phyloP scores from a whole-genome alignment of 2,113 vertebrate species.

The Marmota flaviventris region DNA sequence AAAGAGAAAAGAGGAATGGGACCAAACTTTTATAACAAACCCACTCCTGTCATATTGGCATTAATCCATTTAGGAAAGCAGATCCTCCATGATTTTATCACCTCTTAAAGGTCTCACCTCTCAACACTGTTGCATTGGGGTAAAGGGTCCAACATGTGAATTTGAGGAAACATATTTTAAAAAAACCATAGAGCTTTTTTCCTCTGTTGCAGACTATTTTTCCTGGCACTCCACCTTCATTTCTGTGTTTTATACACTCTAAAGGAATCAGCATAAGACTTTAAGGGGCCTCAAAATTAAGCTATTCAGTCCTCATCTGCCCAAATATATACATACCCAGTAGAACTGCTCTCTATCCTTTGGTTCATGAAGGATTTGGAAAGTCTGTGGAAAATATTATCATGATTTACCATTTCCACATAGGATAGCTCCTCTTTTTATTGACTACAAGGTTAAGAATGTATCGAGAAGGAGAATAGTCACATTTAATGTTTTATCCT shows the following conservation, averaged over 20 bases:
- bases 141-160: neutral
- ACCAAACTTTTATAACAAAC: neutral
- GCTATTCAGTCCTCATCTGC: neutral
- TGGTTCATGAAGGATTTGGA: neutral
- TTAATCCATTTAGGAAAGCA: neutral
- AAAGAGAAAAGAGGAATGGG: neutral
- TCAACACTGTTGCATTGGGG: too few species aligned
- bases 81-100: neutral
- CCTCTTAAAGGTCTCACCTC: neutral
- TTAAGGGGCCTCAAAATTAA: neutral
- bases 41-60: fast-evolving
- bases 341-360: neutral
- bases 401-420: neutral
- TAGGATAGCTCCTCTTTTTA: neutral
- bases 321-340: neutral
- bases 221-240: neutral
- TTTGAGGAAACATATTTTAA: neutral
- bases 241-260: neutral
- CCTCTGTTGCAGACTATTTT: neutral
- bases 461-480: neutral
- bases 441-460: neutral
- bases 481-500: neutral
- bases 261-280: neutral
- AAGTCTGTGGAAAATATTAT: neutral
- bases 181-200: neutral